Evolutionary conservation across 2,113 vertebrate species (phyloP).

Genomic region (Herpetotheres cachinnans): DNA sequence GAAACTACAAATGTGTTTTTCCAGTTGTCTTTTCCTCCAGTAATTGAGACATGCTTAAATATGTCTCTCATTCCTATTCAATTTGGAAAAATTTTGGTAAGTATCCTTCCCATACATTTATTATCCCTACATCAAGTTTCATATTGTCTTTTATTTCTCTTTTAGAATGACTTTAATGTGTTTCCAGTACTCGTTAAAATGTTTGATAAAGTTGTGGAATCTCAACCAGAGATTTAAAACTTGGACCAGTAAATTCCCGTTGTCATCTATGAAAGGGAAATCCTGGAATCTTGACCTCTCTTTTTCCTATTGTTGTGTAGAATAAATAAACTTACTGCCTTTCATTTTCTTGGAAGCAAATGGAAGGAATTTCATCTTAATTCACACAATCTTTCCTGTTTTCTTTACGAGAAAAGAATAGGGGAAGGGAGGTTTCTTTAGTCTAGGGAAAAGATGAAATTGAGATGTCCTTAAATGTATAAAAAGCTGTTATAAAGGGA

Average conservation of each 20-base stretch:
- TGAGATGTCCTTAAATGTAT: background rate
- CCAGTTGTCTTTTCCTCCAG: background rate
- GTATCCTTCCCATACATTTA: background rate
- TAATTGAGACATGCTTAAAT: background rate
- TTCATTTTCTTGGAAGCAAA: background rate
- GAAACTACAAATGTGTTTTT: background rate
- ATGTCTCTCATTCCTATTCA: background rate
- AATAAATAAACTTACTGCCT: background rate
- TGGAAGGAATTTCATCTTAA: background rate
- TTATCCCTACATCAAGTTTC: background rate
- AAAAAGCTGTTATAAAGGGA: background rate
- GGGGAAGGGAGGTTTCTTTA: background rate
- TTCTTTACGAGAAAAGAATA: background rate
- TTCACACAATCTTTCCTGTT: background rate
- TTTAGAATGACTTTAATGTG: background rate
- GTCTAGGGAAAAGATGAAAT: background rate
- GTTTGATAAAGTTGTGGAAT: background rate
- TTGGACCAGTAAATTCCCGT: background rate
- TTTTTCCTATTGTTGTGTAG: background rate
- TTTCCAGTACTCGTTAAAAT: background rate
- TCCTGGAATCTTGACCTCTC: background rate
- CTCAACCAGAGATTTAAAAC: background rate
- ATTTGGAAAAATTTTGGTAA: background rate
- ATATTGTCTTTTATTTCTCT: background rate
- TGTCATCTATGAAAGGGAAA: background rate